Conservation (phyloP, 2,113 vertebrate genomes). For the Eupsittula cactorum region DNA sequence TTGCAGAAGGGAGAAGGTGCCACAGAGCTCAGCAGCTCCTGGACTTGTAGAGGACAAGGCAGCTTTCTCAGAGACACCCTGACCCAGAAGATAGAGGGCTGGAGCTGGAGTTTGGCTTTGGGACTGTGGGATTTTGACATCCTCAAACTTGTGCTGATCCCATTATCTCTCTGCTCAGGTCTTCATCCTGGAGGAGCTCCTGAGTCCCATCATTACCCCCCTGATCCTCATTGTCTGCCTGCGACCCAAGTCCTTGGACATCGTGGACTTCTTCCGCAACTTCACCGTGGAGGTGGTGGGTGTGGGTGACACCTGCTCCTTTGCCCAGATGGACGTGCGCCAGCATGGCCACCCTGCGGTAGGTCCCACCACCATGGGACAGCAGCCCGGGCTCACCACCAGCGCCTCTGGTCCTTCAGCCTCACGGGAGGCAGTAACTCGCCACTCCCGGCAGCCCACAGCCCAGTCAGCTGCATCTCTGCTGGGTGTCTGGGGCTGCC, state of each 20-base stretch:
- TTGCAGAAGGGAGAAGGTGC: neutral
- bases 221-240: constrained; percentile 95
- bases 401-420: neutral
- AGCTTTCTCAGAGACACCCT: neutral
- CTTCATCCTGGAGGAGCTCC: constrained; percentile 94
- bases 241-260: constrained; percentile 95
- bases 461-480: neutral
- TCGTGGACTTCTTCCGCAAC: constrained; percentile 98
- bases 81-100: neutral
- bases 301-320: constrained; percentile 96
- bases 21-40: neutral
- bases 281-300: constrained; percentile 97
- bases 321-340: constrained; percentile 98
- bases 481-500: neutral
- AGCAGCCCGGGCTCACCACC: neutral
- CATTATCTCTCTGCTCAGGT: constrained; percentile 74
- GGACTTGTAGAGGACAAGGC: neutral
- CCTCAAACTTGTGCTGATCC: neutral
- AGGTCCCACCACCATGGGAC: neutral
- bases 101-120: neutral
- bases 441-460: neutral
- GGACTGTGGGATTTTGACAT: neutral
- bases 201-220: constrained; percentile 95
- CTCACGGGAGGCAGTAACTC: neutral
- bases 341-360: constrained; percentile 97